phyloP scores from a whole-genome alignment of 2,888 invertebrate genomes.

The Nasonovia ribisnigri region DNA sequence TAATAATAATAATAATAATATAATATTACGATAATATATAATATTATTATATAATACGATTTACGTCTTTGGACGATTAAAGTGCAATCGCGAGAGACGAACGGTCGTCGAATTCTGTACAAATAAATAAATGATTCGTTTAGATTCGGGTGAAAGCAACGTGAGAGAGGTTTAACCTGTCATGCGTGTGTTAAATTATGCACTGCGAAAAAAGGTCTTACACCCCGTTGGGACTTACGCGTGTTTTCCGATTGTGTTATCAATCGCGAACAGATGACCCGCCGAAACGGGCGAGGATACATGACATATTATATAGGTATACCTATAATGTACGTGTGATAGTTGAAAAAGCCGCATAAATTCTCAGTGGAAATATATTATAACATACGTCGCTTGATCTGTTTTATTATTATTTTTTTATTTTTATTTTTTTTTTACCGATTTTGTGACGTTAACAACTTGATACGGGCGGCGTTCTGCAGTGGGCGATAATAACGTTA shows the following conservation, averaged over 20 bases:
- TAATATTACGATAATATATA: too few relatives aligned
- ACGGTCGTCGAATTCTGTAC: background rate
- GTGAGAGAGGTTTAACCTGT: conserved; percentile 23
- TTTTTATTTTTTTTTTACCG: background rate
- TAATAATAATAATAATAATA: background rate
- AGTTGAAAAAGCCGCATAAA: background rate
- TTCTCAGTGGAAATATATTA: background rate
- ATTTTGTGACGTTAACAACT: background rate
- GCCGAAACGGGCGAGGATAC: background rate
- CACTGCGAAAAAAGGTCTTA: conserved; percentile 5
- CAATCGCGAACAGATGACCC: conserved; percentile 34
- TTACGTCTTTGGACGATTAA: background rate
- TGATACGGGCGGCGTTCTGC: background rate
- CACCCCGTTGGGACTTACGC: conserved; percentile 34
- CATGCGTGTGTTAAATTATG: conserved; percentile 34
- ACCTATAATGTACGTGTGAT: background rate
- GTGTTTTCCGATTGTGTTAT: conserved; percentile 31
- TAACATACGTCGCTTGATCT: background rate
- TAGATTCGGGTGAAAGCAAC: background rate
- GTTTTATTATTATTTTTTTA: background rate
- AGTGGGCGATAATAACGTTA: background rate
- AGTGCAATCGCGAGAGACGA: background rate
- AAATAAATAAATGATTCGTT: background rate
- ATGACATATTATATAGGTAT: background rate
- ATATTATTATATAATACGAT: too few relatives aligned